These are phyloP conservation scores for Tenodera sinensis DNA, from an alignment of 2,888 invertebrate genomes.

Conservation along the genomic window DNA sequence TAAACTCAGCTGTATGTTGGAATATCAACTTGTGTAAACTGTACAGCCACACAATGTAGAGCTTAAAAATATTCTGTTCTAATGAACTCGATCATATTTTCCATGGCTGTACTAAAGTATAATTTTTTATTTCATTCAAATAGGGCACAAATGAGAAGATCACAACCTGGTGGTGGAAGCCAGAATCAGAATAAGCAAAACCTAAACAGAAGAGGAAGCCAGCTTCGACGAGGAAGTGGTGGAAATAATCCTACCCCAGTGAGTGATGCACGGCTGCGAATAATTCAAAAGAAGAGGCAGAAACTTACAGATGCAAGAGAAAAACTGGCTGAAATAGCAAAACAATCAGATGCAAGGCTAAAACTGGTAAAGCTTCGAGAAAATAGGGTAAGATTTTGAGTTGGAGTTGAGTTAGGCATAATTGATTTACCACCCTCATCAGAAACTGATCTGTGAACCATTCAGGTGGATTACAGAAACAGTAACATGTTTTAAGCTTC, in stretches of 20 bases:
- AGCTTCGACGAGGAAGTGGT: slow-evolving; percentile 27
- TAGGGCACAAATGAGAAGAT: not conserved
- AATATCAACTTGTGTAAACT: no score
- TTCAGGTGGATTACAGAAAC: no score
- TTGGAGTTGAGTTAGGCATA: not conserved
- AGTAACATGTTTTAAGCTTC: no score
- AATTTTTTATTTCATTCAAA: not conserved
- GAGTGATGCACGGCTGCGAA: slow-evolving; percentile 72
- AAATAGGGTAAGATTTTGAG: not conserved
- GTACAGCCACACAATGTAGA: no score
- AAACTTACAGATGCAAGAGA: slow-evolving; percentile 78
- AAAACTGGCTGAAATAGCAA: slow-evolving; percentile 70
- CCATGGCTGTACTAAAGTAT: no score
- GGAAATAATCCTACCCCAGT: slow-evolving; percentile 33
- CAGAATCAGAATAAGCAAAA: not conserved
- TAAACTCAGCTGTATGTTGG: no score
- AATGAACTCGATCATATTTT: no score
- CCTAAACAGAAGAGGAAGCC: not conserved
- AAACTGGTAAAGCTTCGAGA: slow-evolving; percentile 60
- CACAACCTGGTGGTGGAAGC: not conserved
- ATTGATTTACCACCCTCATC: not conserved
- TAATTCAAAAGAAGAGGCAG: slow-evolving; percentile 72
- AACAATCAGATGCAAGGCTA: slow-evolving; percentile 68
- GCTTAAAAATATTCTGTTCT: no score
- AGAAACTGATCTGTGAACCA: not conserved